Conservation (phyloP, 1,140 invertebrate species). For the Diabrotica virgifera region DNA sequence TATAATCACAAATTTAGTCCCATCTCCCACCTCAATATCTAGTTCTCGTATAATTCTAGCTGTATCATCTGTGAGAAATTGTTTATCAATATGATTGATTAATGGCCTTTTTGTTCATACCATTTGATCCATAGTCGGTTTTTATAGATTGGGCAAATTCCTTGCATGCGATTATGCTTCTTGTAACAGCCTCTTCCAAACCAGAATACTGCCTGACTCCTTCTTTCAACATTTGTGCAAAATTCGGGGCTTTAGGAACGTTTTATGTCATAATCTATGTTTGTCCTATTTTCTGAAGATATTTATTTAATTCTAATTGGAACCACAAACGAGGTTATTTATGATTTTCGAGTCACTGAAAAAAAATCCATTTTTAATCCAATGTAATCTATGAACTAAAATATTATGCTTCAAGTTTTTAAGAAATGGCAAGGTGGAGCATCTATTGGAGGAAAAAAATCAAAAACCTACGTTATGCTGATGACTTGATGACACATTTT, state of each 20-base stretch:
- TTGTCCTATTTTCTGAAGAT: too few species aligned
- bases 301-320: too few species aligned
- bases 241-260: slow-evolving; percentile 91
- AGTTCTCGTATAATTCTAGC: slow-evolving; percentile 95
- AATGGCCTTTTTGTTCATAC: slow-evolving; percentile 99
- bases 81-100: slow-evolving; percentile 96
- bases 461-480: too few species aligned
- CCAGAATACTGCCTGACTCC: slow-evolving; percentile 93
- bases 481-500: too few species aligned
- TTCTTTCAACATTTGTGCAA: slow-evolving; percentile 94
- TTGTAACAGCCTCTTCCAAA: slow-evolving; percentile 93
- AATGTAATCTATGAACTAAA: too few species aligned
- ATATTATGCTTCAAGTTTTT: too few species aligned
- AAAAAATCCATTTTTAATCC: too few species aligned
- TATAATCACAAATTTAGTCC: slow-evolving; percentile 97
- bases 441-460: too few species aligned
- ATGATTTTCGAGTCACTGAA: too few species aligned
- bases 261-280: slow-evolving; percentile 98
- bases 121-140: slow-evolving; percentile 97
- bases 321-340: too few species aligned
- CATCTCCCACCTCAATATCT: slow-evolving; percentile 98
- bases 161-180: slow-evolving; percentile 95
- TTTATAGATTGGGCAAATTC: slow-evolving; percentile 89
- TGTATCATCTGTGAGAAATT: slow-evolving; percentile 98
- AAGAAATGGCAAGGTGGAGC: too few species aligned